Evolutionary conservation across 2,113 vertebrate genomes (phyloP), one percentile per base, ranked within the genome.

Genomic region (Corvus moneduloides): DNA sequence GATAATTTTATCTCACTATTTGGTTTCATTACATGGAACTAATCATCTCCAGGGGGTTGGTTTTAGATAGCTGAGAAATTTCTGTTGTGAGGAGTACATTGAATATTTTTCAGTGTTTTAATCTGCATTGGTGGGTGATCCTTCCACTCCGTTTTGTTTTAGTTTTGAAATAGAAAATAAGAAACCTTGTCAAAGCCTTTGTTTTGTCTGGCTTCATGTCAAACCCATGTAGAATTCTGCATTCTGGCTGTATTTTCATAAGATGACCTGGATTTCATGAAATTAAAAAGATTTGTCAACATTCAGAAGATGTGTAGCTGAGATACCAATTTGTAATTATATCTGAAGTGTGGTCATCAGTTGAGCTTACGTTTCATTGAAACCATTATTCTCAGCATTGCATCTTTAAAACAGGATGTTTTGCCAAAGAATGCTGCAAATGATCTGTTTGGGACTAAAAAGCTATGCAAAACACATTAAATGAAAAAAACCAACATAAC

Each of bases 241-340:
- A 52, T 93, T 71, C 88, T 61, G 39, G 18, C 22, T 41, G 4
- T 75, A 64, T 89, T 93, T 96, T 90, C 39, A 18, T 80, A 83
- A 73, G 19, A 58, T 90, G 85, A 80, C 61, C 56, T 64, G 73
- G 8, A 44, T 92, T 94, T 93, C 17, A 35, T 78, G 56, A 90
- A 81, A 92, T 93, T 78, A 77, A 86, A 95, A 95, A 78, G 76
- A 75, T 72, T 54, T 84, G 39, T 86, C 88, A 86, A 37, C 39
- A 84, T 94, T 92, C 72, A 88, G 90, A 79, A 93, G 84, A 93
- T 61, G 59, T 52, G 26, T 55, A 77, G 61, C 59, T 77, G 55
- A 88, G 68, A 64, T 89, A 90, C 1, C 56, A 64, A 64, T 90
- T 94, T 89, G 44, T 44, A 86, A 84, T 93, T 88, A 33, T 35